phyloP scores from a whole-genome alignment of 2,797 vertebrate species.

The Lithobates sylvaticus region DNA sequence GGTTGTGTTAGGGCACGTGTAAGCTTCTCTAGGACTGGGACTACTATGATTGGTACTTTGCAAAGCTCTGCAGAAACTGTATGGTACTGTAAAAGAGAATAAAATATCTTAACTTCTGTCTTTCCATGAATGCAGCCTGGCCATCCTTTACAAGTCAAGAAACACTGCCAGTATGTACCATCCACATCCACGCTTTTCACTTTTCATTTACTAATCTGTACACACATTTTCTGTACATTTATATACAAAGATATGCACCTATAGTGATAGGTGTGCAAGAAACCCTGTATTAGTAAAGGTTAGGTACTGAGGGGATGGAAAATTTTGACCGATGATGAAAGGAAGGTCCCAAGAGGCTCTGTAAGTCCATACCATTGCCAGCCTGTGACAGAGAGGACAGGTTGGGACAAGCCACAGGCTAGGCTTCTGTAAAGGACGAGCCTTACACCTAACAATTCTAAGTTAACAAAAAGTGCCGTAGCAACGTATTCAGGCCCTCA shows the following conservation, averaged over 20 bases:
- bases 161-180: slow-evolving; percentile 3
- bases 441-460: too few species aligned
- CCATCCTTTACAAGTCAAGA: not conserved
- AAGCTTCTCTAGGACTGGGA: too few species aligned
- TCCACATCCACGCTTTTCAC: not conserved
- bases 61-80: too few species aligned
- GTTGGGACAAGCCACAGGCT: not conserved
- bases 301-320: too few species aligned
- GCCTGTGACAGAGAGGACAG: not conserved
- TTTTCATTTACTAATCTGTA: not conserved
- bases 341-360: not conserved
- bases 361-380: not conserved
- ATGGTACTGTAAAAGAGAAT: not conserved
- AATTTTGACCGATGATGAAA: not conserved
- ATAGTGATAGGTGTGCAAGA: slow-evolving; percentile 7
- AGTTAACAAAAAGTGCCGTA: too few species aligned
- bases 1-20: too few species aligned
- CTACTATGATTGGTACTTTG: too few species aligned
- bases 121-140: not conserved
- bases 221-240: slow-evolving; percentile 12
- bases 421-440: not conserved
- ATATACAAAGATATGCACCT: slow-evolving; percentile 36
- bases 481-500: too few species aligned
- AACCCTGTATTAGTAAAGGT: slow-evolving; percentile 30
- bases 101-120: not conserved